A percentile compares a stretch with the other conserved stretches of the same genome.
Evolutionary conservation across 2,888 invertebrate species (phyloP).

Genomic region (Camponotus fellah): DNA sequence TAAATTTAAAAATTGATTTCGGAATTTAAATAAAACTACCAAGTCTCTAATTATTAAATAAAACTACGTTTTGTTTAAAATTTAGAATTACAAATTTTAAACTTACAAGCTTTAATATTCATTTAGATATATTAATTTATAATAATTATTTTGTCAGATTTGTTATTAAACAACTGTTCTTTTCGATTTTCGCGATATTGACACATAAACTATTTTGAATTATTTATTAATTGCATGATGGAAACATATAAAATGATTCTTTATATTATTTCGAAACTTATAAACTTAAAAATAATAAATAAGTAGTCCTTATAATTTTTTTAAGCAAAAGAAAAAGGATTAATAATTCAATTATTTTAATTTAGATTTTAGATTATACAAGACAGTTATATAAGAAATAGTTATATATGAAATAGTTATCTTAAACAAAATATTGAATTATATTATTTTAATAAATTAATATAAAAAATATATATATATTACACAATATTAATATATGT

Average conservation of each 20-base stretch:
- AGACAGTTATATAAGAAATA: background rate
- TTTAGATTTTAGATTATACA: background rate
- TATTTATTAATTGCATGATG: background rate
- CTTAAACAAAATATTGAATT: background rate
- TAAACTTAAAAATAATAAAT: background rate
- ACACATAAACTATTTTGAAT: background rate
- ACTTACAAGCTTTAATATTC: conserved; percentile 8
- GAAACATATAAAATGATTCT: background rate
- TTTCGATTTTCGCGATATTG: background rate
- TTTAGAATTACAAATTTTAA: background rate
- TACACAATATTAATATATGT: background rate
- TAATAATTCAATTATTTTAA: background rate
- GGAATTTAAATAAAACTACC: conserved; percentile 22
- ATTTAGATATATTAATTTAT: background rate
- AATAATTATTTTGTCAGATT: background rate
- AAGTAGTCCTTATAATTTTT: background rate
- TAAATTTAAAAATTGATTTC: background rate
- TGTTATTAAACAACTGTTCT: background rate
- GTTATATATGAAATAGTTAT: too few relatives aligned
- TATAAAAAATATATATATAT: background rate
- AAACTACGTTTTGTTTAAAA: conserved; percentile 8
- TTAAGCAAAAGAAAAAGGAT: background rate
- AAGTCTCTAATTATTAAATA: background rate
- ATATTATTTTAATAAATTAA: background rate
- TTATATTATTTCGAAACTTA: too few relatives aligned